These are phyloP conservation scores for Chrysolina americana DNA, from an alignment of 2,888 invertebrate species.

Conservation along the genomic window DNA sequence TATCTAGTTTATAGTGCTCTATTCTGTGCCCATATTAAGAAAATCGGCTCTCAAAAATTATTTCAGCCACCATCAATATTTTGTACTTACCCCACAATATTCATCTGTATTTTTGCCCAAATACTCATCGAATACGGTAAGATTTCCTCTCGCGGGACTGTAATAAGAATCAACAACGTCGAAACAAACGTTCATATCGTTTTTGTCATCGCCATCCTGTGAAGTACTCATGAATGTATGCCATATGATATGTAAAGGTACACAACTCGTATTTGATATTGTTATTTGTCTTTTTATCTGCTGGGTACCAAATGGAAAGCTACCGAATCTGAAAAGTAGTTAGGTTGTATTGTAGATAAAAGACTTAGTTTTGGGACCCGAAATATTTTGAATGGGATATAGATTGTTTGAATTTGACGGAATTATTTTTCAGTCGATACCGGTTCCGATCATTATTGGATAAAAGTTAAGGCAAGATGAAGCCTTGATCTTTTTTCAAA, in stretches of 20 bases:
- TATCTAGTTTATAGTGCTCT: no score
- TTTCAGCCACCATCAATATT: neutral
- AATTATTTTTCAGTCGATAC: no score
- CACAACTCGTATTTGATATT: slow-evolving; percentile 53
- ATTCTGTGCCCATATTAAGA: no score
- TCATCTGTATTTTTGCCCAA: slow-evolving; percentile 44
- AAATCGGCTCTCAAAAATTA: no score
- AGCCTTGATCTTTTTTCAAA: no score
- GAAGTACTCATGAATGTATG: slow-evolving; percentile 45
- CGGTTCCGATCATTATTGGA: no score
- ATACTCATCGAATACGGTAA: slow-evolving; percentile 46
- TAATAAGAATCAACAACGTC: slow-evolving; percentile 37
- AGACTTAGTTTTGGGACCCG: no score
- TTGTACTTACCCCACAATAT: slow-evolving; percentile 46
- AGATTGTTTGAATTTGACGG: no score
- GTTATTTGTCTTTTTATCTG: slow-evolving; percentile 47
- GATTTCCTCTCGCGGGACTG: slow-evolving; percentile 27
- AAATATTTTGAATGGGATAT: no score
- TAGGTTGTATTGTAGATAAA: neutral
- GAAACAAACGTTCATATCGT: slow-evolving; percentile 42
- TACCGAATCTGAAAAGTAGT: slow-evolving; percentile 52
- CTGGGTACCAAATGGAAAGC: slow-evolving; percentile 46
- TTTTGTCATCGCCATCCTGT: slow-evolving; percentile 23
- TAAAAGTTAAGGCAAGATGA: no score
- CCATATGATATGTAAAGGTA: slow-evolving; percentile 56